phyloP scores from a whole-genome alignment of 2,888 invertebrate genomes.

The Cloeon dipterum region DNA sequence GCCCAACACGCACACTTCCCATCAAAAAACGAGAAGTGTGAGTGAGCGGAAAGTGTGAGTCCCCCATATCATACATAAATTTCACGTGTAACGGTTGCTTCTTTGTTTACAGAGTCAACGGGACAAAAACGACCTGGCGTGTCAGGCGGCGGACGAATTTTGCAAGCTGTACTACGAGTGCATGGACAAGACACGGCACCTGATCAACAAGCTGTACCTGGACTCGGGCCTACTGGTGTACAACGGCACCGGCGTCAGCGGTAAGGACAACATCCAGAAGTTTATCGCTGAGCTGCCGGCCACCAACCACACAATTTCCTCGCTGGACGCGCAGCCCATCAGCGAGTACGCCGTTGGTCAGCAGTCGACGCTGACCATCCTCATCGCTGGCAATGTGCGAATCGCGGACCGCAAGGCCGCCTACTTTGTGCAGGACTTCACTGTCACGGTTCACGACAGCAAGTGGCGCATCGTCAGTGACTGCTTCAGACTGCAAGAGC shows the following conservation, averaged over 20 bases:
- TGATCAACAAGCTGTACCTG: slow-evolving; percentile 59
- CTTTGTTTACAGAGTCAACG: slow-evolving; percentile 2
- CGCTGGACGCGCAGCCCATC: slow-evolving; percentile 74
- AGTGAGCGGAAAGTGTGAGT: too few species aligned
- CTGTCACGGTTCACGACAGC: slow-evolving; percentile 66
- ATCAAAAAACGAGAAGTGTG: too few species aligned
- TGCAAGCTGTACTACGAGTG: slow-evolving; percentile 74
- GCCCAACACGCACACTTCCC: too few species aligned
- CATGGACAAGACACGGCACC: slow-evolving; percentile 64
- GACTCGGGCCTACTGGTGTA: slow-evolving; percentile 68
- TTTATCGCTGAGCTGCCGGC: slow-evolving; percentile 65
- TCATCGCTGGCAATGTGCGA: slow-evolving; percentile 60
- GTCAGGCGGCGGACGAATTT: slow-evolving; percentile 70
- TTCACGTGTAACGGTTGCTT: too few species aligned
- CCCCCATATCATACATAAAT: too few species aligned
- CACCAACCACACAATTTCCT: slow-evolving; percentile 50
- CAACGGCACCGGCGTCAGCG: slow-evolving; percentile 75
- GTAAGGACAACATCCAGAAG: slow-evolving; percentile 61
- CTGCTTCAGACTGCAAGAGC: slow-evolving; percentile 60
- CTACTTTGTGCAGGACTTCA: slow-evolving; percentile 64
- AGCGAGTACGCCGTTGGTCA: slow-evolving; percentile 47
- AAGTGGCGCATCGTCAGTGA: slow-evolving; percentile 90
- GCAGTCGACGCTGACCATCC: slow-evolving; percentile 61
- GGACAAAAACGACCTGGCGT: slow-evolving; percentile 41
- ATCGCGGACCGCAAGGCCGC: slow-evolving; percentile 36